phyloP scores from a whole-genome alignment of 2,888 invertebrate genomes.

The Willowsia nigromaculata region DNA sequence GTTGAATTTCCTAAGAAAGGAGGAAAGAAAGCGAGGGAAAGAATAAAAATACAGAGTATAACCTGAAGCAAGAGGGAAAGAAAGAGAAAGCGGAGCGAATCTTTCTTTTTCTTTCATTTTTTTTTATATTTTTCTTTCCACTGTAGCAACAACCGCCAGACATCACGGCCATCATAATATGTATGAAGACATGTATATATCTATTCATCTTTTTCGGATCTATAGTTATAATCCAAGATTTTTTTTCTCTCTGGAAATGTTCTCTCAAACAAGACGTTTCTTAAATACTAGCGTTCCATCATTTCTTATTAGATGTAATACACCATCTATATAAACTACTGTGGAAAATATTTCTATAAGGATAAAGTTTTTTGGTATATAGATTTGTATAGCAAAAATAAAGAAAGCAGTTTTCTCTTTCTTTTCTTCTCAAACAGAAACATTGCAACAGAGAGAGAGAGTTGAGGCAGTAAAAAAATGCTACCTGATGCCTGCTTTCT shows the following conservation, averaged over 20 bases:
- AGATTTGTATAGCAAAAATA: too few species aligned
- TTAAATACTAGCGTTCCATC: neutral
- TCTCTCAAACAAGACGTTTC: neutral
- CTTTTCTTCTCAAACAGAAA: neutral
- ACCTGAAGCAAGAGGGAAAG: neutral
- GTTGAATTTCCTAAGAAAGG: neutral
- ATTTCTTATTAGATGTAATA: neutral
- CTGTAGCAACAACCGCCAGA: conserved; percentile 10
- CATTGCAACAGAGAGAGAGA: conserved; percentile 44
- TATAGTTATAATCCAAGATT: too few species aligned
- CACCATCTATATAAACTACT: neutral
- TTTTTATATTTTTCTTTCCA: conserved; percentile 11
- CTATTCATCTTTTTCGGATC: too few species aligned
- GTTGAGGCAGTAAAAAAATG: conserved; percentile 18
- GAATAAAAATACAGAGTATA: neutral
- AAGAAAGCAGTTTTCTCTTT: neutral
- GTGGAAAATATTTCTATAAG: neutral
- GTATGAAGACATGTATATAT: too few species aligned
- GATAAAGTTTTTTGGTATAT: too few species aligned
- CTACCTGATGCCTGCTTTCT: conserved; percentile 17
- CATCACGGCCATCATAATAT: neutral
- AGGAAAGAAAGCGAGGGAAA: neutral
- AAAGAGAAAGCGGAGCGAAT: neutral
- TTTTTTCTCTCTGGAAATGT: too few species aligned
- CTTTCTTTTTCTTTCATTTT: neutral